A percentile compares a stretch with the other conserved stretches of the same genome.
Conservation (phyloP, 2,113 vertebrate species). For the Nettapus auritus region DNA sequence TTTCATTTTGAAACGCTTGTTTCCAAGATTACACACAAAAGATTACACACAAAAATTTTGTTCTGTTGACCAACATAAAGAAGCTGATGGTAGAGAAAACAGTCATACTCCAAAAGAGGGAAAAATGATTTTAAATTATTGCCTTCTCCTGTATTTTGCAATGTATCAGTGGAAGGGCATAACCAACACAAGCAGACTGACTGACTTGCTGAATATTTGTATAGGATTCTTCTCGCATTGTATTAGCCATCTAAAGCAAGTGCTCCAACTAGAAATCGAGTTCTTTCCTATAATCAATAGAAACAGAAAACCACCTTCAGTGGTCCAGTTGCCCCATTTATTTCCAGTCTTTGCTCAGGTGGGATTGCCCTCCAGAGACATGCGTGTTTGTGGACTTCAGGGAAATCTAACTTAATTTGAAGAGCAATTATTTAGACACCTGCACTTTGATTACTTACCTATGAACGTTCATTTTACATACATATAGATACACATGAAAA, state of each 20-base stretch:
- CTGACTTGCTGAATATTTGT: not conserved
- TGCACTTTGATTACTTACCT: not conserved
- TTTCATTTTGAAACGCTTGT: not conserved
- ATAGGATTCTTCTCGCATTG: not conserved
- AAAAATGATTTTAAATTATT: not conserved
- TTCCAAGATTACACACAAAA: no score
- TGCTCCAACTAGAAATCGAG: not conserved
- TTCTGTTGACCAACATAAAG: not conserved
- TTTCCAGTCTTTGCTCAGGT: not conserved
- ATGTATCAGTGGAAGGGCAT: not conserved
- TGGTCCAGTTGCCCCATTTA: not conserved
- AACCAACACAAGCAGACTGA: not conserved
- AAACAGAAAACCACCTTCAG: not conserved
- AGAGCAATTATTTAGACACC: not conserved
- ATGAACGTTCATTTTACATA: not conserved
- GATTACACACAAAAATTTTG: not conserved
- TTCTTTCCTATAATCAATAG: not conserved
- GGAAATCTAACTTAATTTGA: not conserved
- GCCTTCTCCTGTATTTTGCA: not conserved
- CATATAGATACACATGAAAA: not conserved
- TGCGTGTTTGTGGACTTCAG: not conserved
- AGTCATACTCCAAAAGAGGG: fast-evolving
- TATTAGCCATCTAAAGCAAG: not conserved
- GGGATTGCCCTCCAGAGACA: not conserved
- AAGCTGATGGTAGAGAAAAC: fast-evolving